Evolutionary conservation across 2,113 vertebrate species (phyloP), one percentile per base, ranked within the genome.

Genomic region (Fukomys damarensis): DNA sequence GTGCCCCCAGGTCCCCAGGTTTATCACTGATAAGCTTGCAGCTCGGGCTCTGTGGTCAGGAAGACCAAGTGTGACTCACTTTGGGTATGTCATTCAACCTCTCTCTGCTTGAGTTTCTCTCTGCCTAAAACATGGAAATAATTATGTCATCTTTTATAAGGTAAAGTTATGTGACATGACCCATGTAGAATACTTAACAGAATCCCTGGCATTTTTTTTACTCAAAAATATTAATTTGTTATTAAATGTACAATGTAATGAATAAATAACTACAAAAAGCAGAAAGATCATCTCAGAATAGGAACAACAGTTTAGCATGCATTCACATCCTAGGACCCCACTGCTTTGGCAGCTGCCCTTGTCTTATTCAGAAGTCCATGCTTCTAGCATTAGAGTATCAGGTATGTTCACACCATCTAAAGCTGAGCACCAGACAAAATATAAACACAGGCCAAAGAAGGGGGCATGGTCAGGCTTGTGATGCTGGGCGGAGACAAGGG

Each of bases 251-350:
- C 35, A 7, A 8, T 0, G 3, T 66, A 5, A 2, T 24, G 7
- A 7, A 5, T n/a, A 49, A 5, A 20, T 38, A 35, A 68, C 35
- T 9, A 0, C 1, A 3, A 6, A 24, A n/a, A 43, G 19, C 58
- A 19, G 9, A 11, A 17, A 2, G 3, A 1, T 6, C 6, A 5
- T 3, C 22, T 32, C 1, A 2, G 26, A 35, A 1, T 0, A 13
- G 63, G 61, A 49, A 0, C 8, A 1, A 3, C 0, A 49, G 35
- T 30, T 11, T 35, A 24, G 43, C 5, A 26, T 0, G 0, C 4
- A 7, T n/a, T 41, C n/a, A 2, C 28, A 3, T 8, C 41, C 65
- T 5, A 3, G 14, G 22, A 0, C 13, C 43, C 17, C 41, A 6
- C 24, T 1, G 41, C 54, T 9, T 32, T 6, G 30, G 1, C 17